Conservation (phyloP, 2,888 invertebrate species). For the Caenorhabditis sp. region DNA sequence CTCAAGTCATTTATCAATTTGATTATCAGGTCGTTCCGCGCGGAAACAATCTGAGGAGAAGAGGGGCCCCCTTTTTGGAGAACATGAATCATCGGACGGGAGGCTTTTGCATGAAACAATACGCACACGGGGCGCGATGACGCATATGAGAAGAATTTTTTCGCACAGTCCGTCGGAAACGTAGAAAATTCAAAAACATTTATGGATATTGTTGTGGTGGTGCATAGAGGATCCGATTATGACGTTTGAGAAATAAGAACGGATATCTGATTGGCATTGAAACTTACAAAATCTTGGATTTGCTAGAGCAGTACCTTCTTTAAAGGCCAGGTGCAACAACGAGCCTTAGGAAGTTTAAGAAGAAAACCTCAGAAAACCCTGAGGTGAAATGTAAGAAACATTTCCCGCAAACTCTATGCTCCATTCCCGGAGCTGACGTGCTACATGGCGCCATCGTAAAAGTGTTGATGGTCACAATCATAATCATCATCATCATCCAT, state of each 20-base stretch:
- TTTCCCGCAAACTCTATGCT: not conserved
- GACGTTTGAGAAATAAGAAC: not conserved
- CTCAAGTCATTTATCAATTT: not conserved
- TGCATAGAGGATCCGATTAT: not conserved
- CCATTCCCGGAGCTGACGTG: constrained; percentile 18
- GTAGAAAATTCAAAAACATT: constrained; percentile 26
- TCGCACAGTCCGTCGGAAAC: not conserved
- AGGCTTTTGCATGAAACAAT: constrained; percentile 26
- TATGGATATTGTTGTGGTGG: not conserved
- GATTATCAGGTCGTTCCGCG: constrained; percentile 3
- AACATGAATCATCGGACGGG: constrained; percentile 9
- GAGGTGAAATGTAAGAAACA: not conserved
- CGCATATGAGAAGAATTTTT: constrained; percentile 49
- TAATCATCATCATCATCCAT: constrained; percentile 32
- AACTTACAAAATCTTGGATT: too few species aligned
- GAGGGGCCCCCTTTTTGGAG: not conserved
- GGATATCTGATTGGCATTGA: too few species aligned
- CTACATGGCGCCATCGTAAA: constrained; percentile 23
- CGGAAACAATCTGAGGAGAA: not conserved
- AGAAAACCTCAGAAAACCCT: not conserved
- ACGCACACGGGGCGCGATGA: constrained; percentile 13
- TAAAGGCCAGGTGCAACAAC: too few species aligned
- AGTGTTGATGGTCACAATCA: constrained; percentile 20
- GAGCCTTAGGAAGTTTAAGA: too few species aligned
- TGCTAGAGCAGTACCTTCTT: too few species aligned